Evolutionary conservation across 2,888 invertebrate species (phyloP).

Genomic region (Choreutis nemorana): DNA sequence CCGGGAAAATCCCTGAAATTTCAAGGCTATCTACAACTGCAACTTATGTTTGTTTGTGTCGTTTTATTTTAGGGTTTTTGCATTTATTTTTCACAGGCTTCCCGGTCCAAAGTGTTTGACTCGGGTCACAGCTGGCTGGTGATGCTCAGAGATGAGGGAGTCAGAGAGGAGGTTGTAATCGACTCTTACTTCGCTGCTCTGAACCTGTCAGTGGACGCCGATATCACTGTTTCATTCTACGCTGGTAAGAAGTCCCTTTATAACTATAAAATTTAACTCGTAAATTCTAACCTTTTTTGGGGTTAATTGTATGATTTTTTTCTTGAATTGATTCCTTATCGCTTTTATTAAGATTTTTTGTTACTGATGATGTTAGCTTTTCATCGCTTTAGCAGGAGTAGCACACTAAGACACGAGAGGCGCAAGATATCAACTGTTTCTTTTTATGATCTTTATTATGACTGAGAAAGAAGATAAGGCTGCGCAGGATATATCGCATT

Average conservation of each 20-base stretch:
- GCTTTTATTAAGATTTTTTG: no score
- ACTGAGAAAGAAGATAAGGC: no score
- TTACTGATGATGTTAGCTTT: no score
- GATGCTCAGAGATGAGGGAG: constrained; percentile 11
- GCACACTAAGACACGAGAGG: no score
- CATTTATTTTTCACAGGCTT: constrained; percentile 27
- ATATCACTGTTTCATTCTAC: constrained; percentile 22
- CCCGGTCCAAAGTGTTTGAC: constrained; percentile 26
- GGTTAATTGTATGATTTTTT: not conserved
- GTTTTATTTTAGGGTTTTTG: constrained; percentile 1
- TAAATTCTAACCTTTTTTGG: constrained; percentile 1
- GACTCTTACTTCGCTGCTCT: constrained; percentile 20
- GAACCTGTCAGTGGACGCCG: constrained; percentile 41
- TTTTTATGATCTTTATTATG: no score
- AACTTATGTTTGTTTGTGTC: not conserved
- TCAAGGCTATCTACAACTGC: constrained; percentile 13
- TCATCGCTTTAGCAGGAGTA: no score
- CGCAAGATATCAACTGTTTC: no score
- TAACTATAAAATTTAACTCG: no score
- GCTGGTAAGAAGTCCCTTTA: constrained; percentile 20
- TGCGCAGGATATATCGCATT: no score
- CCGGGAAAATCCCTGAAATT: constrained; percentile 17
- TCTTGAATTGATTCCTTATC: no score
- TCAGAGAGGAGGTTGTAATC: constrained; percentile 10
- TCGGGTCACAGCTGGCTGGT: constrained; percentile 35